Evolutionary conservation across 2,797 vertebrate species (phyloP).

Genomic region (Hydrocynus forskahlii): DNA sequence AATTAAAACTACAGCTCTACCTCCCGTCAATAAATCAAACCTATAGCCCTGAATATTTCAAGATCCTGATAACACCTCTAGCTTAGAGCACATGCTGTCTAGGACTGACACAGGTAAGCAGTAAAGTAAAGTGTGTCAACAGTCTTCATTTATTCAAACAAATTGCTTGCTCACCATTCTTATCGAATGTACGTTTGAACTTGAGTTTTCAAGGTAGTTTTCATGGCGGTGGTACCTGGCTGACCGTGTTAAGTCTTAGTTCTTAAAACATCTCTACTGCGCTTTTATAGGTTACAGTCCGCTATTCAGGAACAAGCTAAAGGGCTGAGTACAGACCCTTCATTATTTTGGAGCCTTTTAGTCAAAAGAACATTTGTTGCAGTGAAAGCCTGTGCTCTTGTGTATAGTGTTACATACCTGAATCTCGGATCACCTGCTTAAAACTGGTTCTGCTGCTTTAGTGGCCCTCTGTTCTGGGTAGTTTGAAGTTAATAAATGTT

Average conservation of each 20-base stretch:
- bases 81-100: not conserved
- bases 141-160: not conserved
- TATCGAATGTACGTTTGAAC: not conserved
- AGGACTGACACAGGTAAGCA: not conserved
- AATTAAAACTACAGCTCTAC: too few species aligned
- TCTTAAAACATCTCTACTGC: not conserved
- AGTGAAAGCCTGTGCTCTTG: not conserved
- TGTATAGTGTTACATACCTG: slow-evolving; percentile 11
- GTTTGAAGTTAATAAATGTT: slow-evolving; percentile 53
- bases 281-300: not conserved
- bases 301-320: not conserved
- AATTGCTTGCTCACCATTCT: not conserved
- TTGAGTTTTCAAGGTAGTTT: not conserved
- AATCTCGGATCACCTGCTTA: slow-evolving; percentile 14
- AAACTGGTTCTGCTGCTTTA: slow-evolving; percentile 30
- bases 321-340: not conserved
- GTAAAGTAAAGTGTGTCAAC: not conserved
- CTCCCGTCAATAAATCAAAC: too few species aligned
- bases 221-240: not conserved
- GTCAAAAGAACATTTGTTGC: slow-evolving; percentile 18
- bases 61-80: too few species aligned
- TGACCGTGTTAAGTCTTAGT: not conserved
- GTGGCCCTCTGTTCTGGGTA: not conserved
- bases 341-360: slow-evolving; percentile 27
- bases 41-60: too few species aligned